Conservation (phyloP, 2,888 invertebrate genomes). For the Panorpa germanica region DNA sequence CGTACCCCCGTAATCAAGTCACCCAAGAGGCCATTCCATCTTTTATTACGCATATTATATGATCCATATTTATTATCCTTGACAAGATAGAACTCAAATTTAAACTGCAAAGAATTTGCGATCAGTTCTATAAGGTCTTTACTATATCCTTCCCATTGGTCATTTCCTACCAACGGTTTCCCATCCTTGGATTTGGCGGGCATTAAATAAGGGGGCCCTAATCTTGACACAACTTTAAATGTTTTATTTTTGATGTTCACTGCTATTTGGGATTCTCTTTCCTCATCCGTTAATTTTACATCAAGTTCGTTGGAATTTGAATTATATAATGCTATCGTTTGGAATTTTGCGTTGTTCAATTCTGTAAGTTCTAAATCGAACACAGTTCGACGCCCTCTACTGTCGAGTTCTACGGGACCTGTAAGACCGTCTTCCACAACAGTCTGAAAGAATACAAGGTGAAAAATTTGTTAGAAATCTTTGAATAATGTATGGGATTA, state of each 20-base stretch:
- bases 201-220: constrained; percentile 10
- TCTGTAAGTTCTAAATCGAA: constrained; percentile 2
- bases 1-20: no score
- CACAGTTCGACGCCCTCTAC: constrained; percentile 2
- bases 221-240: constrained; percentile 8
- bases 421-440: no score
- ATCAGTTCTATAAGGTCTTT: constrained; percentile 30
- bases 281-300: constrained; percentile 3
- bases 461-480: no score
- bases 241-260: constrained; percentile 9
- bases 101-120: constrained; percentile 18
- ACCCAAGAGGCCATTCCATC: constrained; percentile 15
- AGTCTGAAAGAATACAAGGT: no score
- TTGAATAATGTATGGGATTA: no score
- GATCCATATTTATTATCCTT: no score
- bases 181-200: background rate
- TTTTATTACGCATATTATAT: constrained; percentile 11
- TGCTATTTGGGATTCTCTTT: constrained; percentile 1
- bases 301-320: no score
- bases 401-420: constrained; percentile 1
- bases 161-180: constrained; percentile 19
- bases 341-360: background rate
- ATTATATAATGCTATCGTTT: constrained; percentile 1
- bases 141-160: constrained; percentile 27
- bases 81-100: constrained; percentile 15